Evolutionary conservation across 1,140 invertebrate species (phyloP), one percentile per base, ranked within the genome.

Genomic region (Trichonephila inaurata): DNA sequence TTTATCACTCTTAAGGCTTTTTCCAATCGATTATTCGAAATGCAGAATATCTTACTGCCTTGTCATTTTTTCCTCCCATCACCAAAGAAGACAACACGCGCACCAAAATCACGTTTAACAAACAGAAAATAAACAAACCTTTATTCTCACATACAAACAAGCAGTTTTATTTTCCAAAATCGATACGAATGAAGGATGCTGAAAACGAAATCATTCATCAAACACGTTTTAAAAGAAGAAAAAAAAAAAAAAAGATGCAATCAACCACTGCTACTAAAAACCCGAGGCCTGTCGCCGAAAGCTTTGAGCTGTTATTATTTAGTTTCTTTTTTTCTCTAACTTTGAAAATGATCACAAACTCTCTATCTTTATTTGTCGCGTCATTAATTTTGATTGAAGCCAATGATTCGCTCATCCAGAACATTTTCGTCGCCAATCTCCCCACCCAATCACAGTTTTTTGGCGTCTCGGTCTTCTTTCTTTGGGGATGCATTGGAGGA

Each of bases 381-480:
- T 77, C 72, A 77, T 77, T 77, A 77, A 77, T 77, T 77, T 40
- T 77, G 72, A 77, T 77, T 77, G 72, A 77, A 77, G 72, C 85
- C 24, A 60, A 87, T 87, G 60, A 64, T 60, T 61, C 85, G 60
- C 10, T 87, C 85, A 87, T 61, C 85, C 85, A 62, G 24, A 87
- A 87, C 24, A 51, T 61, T 28, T 62, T 40, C 61, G 19, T 85
- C 40, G 24, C 82, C 58, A 60, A 51, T 85, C 18, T 16, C 60
- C 21, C 4, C 2, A 19, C 85, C 28, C 60, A 24, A 58, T 85
- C 58, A 24, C 24, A 44, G 16, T 61, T 87, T 51, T 24, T 87
- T 18, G 28, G 18, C 2, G 33, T 40, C 19, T 24, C 2, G 82
- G 10, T 24, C 58, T 51, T 85, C 82, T 51, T 14, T 82, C 33